Evolutionary conservation across 2,888 invertebrate genomes (phyloP), one percentile per base, ranked within the genome.

Genomic region (Odontocerum albicorne): DNA sequence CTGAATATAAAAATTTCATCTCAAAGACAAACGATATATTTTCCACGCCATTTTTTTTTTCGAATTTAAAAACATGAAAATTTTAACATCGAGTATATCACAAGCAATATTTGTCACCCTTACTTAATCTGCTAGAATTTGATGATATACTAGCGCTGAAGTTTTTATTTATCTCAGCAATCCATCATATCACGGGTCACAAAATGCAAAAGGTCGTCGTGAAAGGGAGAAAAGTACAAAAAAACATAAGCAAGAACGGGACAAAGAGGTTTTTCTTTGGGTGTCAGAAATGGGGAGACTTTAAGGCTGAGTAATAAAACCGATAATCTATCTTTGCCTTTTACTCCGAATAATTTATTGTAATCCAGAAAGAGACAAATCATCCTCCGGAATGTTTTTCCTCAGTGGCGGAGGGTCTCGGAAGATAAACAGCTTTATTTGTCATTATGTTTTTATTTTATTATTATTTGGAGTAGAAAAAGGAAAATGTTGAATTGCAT

Each of bases 111-210:
- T n/a, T n/a, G n/a, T n/a, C n/a, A n/a, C n/a, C n/a, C n/a, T n/a
- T n/a, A n/a, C n/a, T n/a, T n/a, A n/a, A n/a, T n/a, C n/a, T n/a
- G n/a, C n/a, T n/a, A n/a, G n/a, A n/a, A n/a, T n/a, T n/a, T n/a
- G 4, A 35, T 12, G 12, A 7, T 35, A 10, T 35, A 35, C 13
- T 35, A 12, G 7, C 4, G 8, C 40, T 21, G 19, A 40, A 20
- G 19, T 16, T 38, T 40, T 40, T 45, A 31, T 45, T 46, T 47
- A 40, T 35, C 42, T n/a, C 17, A 19, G 47, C 47, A 43, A 54
- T 54, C 46, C 47, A 54, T 54, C 54, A 54, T 54, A 32, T 16
- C 54, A 40, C 36, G 47, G 43, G 50, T 50, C 50, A 50, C 10
- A 19, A 21, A 15, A 27, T 13, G 33, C n/a, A 17, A 50, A 50